phyloP scores from a whole-genome alignment of 2,797 vertebrate genomes.

The Thripadectes ignobilis region DNA sequence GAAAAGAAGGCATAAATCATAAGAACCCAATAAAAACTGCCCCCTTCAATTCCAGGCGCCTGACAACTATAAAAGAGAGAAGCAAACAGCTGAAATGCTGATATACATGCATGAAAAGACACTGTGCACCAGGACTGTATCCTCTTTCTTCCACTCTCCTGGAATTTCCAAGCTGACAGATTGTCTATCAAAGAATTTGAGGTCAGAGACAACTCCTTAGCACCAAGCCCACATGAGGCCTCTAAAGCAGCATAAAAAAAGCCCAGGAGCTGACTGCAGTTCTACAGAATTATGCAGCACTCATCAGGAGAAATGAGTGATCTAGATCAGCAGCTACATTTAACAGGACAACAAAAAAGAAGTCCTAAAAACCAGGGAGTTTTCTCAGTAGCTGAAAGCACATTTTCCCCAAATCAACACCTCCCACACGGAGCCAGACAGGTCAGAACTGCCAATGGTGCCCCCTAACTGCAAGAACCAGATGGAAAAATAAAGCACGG shows the following conservation, averaged over 20 bases:
- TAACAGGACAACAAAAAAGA: constrained; percentile 4
- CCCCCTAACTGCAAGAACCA: constrained; percentile 53
- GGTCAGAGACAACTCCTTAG: constrained; percentile 63
- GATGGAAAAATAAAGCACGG: constrained; percentile 33
- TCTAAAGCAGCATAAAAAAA: constrained; percentile 60
- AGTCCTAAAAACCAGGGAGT: constrained; percentile 13
- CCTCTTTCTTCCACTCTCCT: constrained; percentile 48
- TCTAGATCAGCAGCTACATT: constrained; percentile 54
- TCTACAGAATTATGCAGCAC: constrained; percentile 44
- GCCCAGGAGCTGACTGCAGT: constrained; percentile 41
- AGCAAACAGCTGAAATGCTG: not conserved
- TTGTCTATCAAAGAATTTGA: constrained; percentile 63
- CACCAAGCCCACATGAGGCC: constrained; percentile 58
- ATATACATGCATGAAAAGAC: not conserved
- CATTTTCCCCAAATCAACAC: constrained; percentile 20
- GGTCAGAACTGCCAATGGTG: constrained; percentile 32
- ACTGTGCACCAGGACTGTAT: not conserved
- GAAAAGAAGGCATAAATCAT: not conserved
- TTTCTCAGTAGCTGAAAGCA: constrained; percentile 35
- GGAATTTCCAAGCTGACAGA: constrained; percentile 65
- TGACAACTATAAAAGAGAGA: not conserved
- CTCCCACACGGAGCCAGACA: constrained; percentile 34
- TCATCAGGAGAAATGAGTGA: not conserved
- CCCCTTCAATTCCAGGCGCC: not conserved
- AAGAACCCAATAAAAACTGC: not conserved